phyloP scores from a whole-genome alignment of 2,888 invertebrate genomes.

The Fabriciana adippe region DNA sequence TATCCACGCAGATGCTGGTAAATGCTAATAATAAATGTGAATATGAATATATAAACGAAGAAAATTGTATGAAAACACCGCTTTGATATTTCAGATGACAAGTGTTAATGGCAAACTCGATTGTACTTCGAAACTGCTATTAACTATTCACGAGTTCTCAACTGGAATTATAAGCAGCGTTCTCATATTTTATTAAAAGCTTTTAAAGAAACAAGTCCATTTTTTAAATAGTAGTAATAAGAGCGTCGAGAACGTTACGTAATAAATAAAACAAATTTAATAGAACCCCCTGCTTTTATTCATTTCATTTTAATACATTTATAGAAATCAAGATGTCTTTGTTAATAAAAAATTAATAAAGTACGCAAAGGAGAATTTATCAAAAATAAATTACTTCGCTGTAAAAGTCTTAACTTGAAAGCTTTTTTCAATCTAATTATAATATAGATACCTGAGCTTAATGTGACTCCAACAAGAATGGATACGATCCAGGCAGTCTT shows the following conservation, averaged over 20 bases:
- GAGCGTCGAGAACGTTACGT: background rate
- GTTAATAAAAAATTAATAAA: no score
- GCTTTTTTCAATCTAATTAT: no score
- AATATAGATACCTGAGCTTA: conserved; percentile 89
- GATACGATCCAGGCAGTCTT: conserved; percentile 97
- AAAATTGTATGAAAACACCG: background rate
- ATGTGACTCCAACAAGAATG: conserved; percentile 96
- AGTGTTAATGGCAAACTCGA: background rate
- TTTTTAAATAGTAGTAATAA: no score
- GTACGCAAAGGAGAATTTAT: no score
- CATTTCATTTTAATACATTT: background rate
- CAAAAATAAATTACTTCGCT: no score
- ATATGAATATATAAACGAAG: background rate
- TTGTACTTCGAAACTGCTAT: background rate
- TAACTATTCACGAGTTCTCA: background rate
- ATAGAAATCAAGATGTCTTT: no score
- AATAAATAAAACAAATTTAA: background rate
- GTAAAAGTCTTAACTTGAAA: background rate
- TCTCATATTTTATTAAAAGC: background rate
- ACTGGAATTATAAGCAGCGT: background rate
- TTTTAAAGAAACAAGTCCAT: background rate
- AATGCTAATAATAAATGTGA: background rate
- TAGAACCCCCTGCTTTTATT: background rate
- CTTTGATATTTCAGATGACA: background rate
- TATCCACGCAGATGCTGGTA: background rate